These are phyloP conservation scores for Macrotus californicus DNA, from an alignment of 2,113 vertebrate species.

Conservation along the genomic window DNA sequence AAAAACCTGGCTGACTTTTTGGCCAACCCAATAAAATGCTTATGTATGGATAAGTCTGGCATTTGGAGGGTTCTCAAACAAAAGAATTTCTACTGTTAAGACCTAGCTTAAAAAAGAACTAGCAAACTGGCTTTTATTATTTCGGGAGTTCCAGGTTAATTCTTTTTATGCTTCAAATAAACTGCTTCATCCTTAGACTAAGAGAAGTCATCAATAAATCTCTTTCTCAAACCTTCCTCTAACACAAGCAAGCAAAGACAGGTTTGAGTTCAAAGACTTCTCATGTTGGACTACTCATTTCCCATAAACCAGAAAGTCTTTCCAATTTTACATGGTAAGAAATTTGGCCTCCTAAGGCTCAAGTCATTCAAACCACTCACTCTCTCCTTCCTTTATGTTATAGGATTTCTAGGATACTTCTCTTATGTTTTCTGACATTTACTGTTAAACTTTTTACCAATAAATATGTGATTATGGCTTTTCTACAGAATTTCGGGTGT, in stretches of 20 bases:
- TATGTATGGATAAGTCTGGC: not conserved
- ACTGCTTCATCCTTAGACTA: not conserved
- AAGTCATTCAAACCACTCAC: not conserved
- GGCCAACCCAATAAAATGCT: not conserved
- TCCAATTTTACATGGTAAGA: not conserved
- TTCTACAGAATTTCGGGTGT: not conserved
- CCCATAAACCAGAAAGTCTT: not conserved
- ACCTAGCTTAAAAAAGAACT: not conserved
- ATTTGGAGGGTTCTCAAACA: conserved; percentile 18
- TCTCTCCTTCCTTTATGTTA: not conserved
- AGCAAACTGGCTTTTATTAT: conserved; percentile 21
- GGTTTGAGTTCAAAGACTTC: not conserved
- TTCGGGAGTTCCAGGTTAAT: not conserved
- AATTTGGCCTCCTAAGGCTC: not conserved
- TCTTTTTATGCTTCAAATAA: conserved; percentile 30
- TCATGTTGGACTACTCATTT: not conserved
- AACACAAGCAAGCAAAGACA: not conserved
- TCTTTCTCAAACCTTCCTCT: conserved; percentile 11
- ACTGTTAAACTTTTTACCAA: conserved; percentile 2
- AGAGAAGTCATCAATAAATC: not conserved
- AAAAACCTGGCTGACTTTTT: too few species aligned
- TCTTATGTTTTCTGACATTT: not conserved
- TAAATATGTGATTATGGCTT: not conserved
- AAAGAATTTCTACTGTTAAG: not conserved
- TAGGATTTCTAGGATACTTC: not conserved